Conservation (phyloP, 2,888 invertebrate genomes). For the Ormia ochracea region DNA sequence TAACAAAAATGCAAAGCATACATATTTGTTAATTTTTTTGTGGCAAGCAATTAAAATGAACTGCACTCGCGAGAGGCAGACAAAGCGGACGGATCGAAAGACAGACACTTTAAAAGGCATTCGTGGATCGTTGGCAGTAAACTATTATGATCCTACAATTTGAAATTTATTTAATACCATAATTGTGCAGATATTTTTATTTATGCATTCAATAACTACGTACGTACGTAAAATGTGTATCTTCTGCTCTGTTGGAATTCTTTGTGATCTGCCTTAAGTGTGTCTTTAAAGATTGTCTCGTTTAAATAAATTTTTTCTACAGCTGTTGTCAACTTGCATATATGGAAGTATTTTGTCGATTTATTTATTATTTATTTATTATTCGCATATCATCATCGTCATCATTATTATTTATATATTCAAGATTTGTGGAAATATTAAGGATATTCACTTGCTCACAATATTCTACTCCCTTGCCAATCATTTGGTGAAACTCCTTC, state of each 20-base stretch:
- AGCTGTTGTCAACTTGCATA: conserved; percentile 8
- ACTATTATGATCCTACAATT: conserved; percentile 49
- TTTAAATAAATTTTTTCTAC: neutral
- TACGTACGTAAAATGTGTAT: neutral
- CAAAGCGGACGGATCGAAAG: neutral
- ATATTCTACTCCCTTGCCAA: neutral
- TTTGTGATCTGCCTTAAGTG: neutral
- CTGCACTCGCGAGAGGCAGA: neutral
- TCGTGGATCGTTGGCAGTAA: conserved; percentile 3
- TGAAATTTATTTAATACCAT: conserved; percentile 48
- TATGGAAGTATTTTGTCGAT: conserved; percentile 24
- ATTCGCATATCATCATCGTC: conserved; percentile 47
- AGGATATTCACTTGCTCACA: neutral
- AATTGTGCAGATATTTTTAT: conserved; percentile 44
- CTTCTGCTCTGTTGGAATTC: neutral
- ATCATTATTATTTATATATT: conserved; percentile 16
- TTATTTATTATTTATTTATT: conserved; percentile 49
- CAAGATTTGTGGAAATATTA: conserved; percentile 24
- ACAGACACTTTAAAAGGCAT: neutral
- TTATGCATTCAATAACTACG: conserved; percentile 4
- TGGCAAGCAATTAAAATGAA: conserved; percentile 46
- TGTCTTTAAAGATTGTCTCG: neutral
- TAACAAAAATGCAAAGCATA: neutral
- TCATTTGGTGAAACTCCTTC: too few species aligned
- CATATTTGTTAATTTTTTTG: conserved; percentile 12